Evolutionary conservation across 2,113 vertebrate species (phyloP).

Genomic region (Rhinoptilus africanus): DNA sequence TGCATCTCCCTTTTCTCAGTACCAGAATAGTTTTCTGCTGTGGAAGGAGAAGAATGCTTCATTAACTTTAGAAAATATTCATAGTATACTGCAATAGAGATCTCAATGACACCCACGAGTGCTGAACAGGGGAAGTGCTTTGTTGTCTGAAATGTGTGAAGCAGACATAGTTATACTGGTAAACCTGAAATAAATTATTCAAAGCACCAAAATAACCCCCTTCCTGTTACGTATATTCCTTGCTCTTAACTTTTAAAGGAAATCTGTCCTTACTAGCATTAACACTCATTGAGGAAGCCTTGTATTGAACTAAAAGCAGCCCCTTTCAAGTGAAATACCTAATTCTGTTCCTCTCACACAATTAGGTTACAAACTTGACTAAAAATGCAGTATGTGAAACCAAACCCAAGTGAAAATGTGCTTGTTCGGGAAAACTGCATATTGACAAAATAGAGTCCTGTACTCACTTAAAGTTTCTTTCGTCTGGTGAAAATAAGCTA

Average conservation of each 20-base stretch:
- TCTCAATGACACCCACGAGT: not conserved
- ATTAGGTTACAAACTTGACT: not conserved
- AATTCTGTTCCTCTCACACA: not conserved
- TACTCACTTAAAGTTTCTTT: not conserved
- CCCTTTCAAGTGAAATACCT: not conserved
- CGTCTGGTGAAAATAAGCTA: not conserved
- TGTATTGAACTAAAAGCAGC: not conserved
- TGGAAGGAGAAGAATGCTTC: not conserved
- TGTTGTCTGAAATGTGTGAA: not conserved
- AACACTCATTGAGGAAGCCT: not conserved
- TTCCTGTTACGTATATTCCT: not conserved
- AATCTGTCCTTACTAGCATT: not conserved
- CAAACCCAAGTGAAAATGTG: not conserved
- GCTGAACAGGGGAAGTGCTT: not conserved
- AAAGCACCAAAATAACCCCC: not conserved
- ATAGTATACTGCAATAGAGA: not conserved
- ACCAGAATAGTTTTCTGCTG: not conserved
- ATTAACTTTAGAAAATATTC: not conserved
- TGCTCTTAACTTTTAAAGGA: not conserved
- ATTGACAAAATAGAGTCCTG: not conserved
- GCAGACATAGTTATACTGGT: not conserved
- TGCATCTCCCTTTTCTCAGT: not conserved
- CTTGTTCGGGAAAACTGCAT: not conserved
- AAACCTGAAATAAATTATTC: not conserved
- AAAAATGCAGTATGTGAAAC: not conserved